Conservation (phyloP, 2,888 invertebrate species). For the Nephrotoma appendiculata region DNA sequence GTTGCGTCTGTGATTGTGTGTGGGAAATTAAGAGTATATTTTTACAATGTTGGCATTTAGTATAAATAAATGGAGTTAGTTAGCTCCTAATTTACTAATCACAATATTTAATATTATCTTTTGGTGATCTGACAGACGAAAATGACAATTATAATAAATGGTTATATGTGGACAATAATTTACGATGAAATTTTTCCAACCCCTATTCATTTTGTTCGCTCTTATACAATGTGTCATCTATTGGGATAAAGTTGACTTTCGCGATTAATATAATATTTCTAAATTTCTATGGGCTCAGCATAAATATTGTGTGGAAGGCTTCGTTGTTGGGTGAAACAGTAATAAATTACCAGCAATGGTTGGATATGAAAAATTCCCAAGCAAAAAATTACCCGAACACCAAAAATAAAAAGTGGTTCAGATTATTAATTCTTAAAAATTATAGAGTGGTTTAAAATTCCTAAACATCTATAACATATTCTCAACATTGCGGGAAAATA, state of each 20-base stretch:
- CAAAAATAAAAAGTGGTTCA: too few species aligned
- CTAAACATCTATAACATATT: too few species aligned
- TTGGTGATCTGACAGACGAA: background rate
- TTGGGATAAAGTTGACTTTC: background rate
- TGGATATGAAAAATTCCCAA: too few species aligned
- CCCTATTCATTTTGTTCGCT: background rate
- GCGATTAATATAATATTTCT: background rate
- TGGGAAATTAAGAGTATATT: background rate
- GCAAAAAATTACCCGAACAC: too few species aligned
- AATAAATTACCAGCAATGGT: too few species aligned
- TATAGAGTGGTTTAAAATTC: too few species aligned
- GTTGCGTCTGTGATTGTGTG: background rate
- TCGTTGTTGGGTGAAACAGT: too few species aligned
- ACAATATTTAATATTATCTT: background rate
- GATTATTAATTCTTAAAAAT: too few species aligned
- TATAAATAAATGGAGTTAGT: background rate
- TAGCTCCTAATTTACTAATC: background rate
- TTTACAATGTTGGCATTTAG: background rate
- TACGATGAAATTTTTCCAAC: background rate
- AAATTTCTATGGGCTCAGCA: too few species aligned
- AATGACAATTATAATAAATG: background rate
- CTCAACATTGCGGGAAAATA: too few species aligned
- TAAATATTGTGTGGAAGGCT: too few species aligned
- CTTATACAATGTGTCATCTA: background rate
- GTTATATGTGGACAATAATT: background rate